These are phyloP conservation scores for Channa maculata DNA, from an alignment of 2,113 vertebrate genomes.

Conservation along the genomic window DNA sequence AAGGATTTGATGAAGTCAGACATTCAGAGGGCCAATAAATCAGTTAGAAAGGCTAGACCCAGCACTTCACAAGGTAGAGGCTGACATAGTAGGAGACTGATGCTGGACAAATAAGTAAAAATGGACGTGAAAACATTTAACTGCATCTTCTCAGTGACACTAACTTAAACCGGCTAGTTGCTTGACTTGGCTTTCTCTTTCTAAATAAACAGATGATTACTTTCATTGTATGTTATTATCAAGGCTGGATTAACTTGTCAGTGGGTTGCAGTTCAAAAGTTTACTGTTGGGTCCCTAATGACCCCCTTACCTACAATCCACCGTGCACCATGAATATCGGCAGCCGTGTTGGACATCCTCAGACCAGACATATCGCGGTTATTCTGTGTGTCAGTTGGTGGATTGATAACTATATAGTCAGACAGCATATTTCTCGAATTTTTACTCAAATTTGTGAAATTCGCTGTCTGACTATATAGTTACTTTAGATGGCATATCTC, in stretches of 20 bases:
- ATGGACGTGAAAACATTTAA: neutral
- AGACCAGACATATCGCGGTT: too few species aligned
- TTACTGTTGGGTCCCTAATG: too few species aligned
- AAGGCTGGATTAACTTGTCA: neutral
- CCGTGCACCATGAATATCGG: too few species aligned
- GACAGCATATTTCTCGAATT: too few species aligned
- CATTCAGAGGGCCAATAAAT: slow-evolving; percentile 69
- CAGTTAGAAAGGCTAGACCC: slow-evolving; percentile 39
- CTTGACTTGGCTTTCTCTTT: neutral
- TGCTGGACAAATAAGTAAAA: slow-evolving; percentile 3
- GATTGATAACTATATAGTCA: too few species aligned
- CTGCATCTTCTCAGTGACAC: neutral
- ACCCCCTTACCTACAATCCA: too few species aligned
- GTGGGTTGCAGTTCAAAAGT: too few species aligned
- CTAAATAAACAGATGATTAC: slow-evolving; percentile 3
- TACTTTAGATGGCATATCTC: too few species aligned
- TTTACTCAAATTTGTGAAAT: too few species aligned
- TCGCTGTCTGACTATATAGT: too few species aligned
- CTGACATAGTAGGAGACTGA: slow-evolving; percentile 24
- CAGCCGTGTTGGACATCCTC: too few species aligned
- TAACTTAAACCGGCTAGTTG: neutral
- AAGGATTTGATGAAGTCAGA: slow-evolving; percentile 78
- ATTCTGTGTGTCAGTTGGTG: too few species aligned
- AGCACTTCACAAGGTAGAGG: slow-evolving; percentile 33
- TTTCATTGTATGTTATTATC: neutral